Percentiles rank a stretch among this genome's conserved stretches.
Evolutionary conservation across 2,888 invertebrate genomes (phyloP).

Genomic region (Parnassius apollo): DNA sequence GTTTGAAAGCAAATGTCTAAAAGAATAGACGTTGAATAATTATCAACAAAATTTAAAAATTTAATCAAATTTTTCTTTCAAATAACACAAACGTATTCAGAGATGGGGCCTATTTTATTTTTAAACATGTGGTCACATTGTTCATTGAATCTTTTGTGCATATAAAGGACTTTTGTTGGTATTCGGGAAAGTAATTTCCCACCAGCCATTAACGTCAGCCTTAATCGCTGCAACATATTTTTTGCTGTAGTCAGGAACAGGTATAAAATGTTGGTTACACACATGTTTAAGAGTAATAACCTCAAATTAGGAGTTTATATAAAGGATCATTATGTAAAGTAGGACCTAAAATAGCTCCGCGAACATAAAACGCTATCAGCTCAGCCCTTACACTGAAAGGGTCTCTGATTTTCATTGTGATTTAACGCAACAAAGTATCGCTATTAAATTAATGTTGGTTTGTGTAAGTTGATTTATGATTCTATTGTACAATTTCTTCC

Average conservation of each 20-base stretch:
- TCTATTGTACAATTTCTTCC: too few relatives aligned
- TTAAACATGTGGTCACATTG: constrained; percentile 31
- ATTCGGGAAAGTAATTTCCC: constrained; percentile 30
- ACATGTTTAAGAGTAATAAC: constrained; percentile 43
- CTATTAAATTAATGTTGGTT: constrained; percentile 14
- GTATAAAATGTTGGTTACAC: constrained; percentile 41
- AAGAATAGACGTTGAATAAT: too few relatives aligned
- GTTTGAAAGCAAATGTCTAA: too few relatives aligned
- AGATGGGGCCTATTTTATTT: constrained; percentile 26
- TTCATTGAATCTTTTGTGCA: constrained; percentile 33
- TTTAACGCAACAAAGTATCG: constrained; percentile 13
- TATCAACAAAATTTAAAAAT: too few relatives aligned
- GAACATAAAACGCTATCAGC: constrained; percentile 63
- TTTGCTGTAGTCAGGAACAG: constrained; percentile 30
- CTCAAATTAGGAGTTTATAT: constrained; percentile 49
- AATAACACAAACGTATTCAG: background rate
- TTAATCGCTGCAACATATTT: constrained; percentile 29
- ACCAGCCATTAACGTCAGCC: constrained; percentile 31
- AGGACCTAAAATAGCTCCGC: constrained; percentile 67
- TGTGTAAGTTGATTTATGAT: too few relatives aligned
- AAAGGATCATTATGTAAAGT: constrained; percentile 65
- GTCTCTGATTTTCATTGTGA: constrained; percentile 32
- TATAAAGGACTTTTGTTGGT: constrained; percentile 32
- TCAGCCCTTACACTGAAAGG: constrained; percentile 46
- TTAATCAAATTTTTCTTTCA: too few relatives aligned